Percentiles rank a stretch among this genome's conserved stretches.
These are phyloP conservation scores for Hippoglossus hippoglossus DNA, from an alignment of 2,797 vertebrate genomes.

Conservation along the genomic window DNA sequence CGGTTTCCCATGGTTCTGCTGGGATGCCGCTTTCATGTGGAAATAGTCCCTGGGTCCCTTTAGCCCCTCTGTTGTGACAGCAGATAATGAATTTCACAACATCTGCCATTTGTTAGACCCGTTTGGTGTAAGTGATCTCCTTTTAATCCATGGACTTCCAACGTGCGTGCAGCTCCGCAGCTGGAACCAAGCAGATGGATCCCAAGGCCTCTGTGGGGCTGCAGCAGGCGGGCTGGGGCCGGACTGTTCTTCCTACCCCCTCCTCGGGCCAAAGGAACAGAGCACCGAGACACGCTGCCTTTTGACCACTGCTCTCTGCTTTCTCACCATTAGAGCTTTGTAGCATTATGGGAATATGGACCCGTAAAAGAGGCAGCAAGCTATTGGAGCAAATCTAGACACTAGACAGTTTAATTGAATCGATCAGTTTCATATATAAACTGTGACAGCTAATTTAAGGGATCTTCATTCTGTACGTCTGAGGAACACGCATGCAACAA, in stretches of 20 bases:
- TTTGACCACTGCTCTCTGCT: conserved; percentile 13
- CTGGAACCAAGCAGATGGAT: conserved; percentile 73
- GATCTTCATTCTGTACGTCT: not conserved
- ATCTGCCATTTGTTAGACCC: conserved; percentile 82
- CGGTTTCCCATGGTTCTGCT: conserved; percentile 71
- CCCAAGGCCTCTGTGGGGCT: conserved; percentile 61
- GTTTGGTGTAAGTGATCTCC: conserved; percentile 79
- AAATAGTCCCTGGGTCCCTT: conserved; percentile 72
- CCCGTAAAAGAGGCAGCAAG: not conserved
- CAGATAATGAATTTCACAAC: conserved; percentile 81
- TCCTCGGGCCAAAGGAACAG: not conserved
- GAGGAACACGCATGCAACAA: not conserved
- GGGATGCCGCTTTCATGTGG: conserved; percentile 78
- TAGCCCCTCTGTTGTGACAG: conserved; percentile 76
- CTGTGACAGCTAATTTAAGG: not conserved
- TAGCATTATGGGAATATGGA: no score
- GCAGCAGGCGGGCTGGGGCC: conserved; percentile 11
- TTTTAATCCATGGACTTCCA: conserved; percentile 76
- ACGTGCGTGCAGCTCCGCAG: conserved; percentile 57
- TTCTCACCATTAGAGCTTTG: not conserved
- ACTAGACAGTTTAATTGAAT: no score
- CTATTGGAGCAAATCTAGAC: not conserved
- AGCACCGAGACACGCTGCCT: not conserved
- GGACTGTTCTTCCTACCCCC: conserved; percentile 17
- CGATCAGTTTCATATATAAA: no score